Percentiles rank a stretch among this genome's conserved stretches.
Conservation (phyloP, 2,113 vertebrate species). For the Anarhynchus alexandrinus region DNA sequence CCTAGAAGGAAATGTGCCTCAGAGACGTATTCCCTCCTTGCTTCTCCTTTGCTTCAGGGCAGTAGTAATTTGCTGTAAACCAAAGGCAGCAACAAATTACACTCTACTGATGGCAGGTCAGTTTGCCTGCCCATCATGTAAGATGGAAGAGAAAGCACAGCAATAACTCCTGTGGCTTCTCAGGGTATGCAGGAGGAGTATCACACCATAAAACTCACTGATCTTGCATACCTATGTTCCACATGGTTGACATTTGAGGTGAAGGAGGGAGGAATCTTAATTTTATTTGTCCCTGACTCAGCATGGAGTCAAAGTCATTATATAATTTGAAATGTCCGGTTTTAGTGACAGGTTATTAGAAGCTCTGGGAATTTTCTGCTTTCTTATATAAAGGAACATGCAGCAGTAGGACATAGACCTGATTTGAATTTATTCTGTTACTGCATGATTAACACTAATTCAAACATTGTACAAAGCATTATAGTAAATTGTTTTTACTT, state of each 20-base stretch:
- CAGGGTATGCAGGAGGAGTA: background rate
- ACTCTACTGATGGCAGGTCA: constrained; percentile 11
- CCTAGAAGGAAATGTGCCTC: background rate
- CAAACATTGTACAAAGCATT: background rate
- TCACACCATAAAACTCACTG: background rate
- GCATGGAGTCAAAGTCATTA: constrained; percentile 48
- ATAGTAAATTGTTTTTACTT: background rate
- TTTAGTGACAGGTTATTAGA: background rate
- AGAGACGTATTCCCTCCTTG: background rate
- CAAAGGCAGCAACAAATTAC: constrained; percentile 30
- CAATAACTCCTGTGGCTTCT: constrained; percentile 25
- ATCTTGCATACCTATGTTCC: background rate
- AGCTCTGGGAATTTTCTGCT: constrained; percentile 4
- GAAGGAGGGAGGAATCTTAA: constrained; percentile 35
- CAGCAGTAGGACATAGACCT: background rate
- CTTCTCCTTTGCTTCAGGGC: constrained; percentile 10
- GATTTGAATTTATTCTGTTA: background rate
- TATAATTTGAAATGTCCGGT: background rate
- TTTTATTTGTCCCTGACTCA: constrained; percentile 50
- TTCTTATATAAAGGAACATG: background rate
- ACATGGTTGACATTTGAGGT: background rate
- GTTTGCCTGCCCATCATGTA: background rate
- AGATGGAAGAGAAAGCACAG: background rate
- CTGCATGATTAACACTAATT: background rate
- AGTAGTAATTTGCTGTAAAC: constrained; percentile 17